Conservation (phyloP, 2,888 invertebrate genomes). For the Pomacea canaliculata region DNA sequence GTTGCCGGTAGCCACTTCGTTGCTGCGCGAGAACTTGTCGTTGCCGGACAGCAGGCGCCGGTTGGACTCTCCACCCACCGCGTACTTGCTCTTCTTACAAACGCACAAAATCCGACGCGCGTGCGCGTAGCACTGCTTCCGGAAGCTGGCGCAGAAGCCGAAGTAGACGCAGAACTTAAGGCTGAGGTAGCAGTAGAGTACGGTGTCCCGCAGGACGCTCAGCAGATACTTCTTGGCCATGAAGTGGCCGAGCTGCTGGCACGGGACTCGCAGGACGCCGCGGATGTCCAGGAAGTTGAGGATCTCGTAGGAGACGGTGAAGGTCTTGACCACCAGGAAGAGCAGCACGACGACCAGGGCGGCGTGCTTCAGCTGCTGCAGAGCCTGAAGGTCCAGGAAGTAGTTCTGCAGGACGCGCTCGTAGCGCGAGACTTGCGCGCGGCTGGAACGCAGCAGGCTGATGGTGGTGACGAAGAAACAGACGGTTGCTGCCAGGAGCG, state of each 20-base stretch:
- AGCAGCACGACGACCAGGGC: conserved; percentile 34
- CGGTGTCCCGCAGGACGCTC: conserved; percentile 34
- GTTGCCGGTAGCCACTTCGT: not conserved
- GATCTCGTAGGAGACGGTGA: conserved; percentile 25
- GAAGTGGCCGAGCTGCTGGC: conserved; percentile 26
- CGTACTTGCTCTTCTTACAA: conserved; percentile 15
- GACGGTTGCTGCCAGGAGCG: conserved; percentile 48
- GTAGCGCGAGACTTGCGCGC: conserved; percentile 22
- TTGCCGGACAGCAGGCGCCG: not conserved
- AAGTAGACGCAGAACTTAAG: conserved; percentile 55
- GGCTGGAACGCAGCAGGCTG: conserved; percentile 19
- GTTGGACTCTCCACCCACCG: not conserved
- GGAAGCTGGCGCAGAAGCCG: conserved; percentile 46
- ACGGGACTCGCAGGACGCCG: conserved; percentile 25
- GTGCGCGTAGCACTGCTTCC: conserved; percentile 36
- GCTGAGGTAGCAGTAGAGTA: conserved; percentile 47
- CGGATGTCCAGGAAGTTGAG: conserved; percentile 25
- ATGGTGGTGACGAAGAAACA: conserved; percentile 41
- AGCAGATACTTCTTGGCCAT: conserved; percentile 29
- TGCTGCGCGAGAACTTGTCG: not conserved
- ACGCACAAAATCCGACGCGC: conserved; percentile 6
- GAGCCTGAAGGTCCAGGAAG: conserved; percentile 53
- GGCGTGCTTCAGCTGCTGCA: conserved; percentile 45
- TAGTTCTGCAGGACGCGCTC: conserved; percentile 50
- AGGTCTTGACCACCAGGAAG: conserved; percentile 31